A percentile compares a stretch with the other conserved stretches of the same genome.
These are phyloP conservation scores for Nemotelus nigrinus DNA, from an alignment of 2,888 invertebrate species.

Conservation along the genomic window DNA sequence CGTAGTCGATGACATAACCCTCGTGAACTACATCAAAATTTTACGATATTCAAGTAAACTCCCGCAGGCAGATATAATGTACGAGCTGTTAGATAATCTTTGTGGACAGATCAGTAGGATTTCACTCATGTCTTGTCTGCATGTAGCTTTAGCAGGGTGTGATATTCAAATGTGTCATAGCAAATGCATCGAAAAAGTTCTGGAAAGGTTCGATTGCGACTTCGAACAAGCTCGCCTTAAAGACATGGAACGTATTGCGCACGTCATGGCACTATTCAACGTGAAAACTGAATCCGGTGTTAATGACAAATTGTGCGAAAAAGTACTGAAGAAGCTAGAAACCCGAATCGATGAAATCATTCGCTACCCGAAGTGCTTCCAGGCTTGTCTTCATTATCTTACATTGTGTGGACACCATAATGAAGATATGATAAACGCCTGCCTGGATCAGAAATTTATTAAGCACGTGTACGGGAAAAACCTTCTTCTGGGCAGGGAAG, in stretches of 20 bases:
- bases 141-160: constrained; percentile 73
- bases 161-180: constrained; percentile 66
- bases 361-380: constrained; percentile 70
- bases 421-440: constrained; percentile 69
- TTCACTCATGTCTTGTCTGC: constrained; percentile 72
- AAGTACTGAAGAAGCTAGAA: constrained; percentile 67
- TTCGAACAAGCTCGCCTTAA: constrained; percentile 71
- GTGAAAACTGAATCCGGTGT: constrained; percentile 66
- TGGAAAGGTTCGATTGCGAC: constrained; percentile 67
- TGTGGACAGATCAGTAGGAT: constrained; percentile 69
- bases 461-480: constrained; percentile 68
- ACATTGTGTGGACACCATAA: constrained; percentile 69
- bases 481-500: constrained; percentile 67
- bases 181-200: constrained; percentile 65
- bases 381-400: constrained; percentile 71
- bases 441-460: constrained; percentile 70
- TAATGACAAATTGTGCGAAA: constrained; percentile 65
- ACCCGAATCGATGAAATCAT: constrained; percentile 69
- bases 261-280: constrained; percentile 72
- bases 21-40: constrained; percentile 71
- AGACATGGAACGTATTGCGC: constrained; percentile 77
- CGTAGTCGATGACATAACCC: constrained; percentile 71
- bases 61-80: constrained; percentile 65
- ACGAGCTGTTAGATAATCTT: constrained; percentile 68
- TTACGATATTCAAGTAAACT: constrained; percentile 70